Evolutionary conservation across 2,888 invertebrate species (phyloP).

Genomic region (Xylota segnis): DNA sequence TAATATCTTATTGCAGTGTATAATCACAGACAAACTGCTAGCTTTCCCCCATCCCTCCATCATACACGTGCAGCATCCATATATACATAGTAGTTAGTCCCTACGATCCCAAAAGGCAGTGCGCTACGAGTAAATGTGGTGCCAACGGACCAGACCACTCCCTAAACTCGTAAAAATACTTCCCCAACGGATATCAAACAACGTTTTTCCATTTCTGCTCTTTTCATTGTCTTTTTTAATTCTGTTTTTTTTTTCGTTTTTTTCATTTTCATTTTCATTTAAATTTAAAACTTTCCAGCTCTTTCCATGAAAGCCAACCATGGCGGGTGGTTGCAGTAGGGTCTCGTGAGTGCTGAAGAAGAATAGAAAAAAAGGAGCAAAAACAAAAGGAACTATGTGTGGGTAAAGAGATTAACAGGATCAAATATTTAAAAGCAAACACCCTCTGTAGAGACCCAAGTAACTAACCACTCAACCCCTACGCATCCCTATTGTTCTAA

Average conservation of each 20-base stretch:
- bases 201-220: conserved; percentile 68
- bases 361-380: neutral
- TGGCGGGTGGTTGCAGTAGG: neutral
- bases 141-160: conserved; percentile 52
- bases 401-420: conserved; percentile 46
- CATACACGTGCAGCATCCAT: neutral
- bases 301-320: conserved; percentile 48
- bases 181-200: conserved; percentile 72
- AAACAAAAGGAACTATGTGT: neutral
- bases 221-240: conserved; percentile 30
- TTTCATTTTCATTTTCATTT: conserved; percentile 58
- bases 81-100: neutral
- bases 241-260: conserved; percentile 28
- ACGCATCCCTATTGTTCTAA: conserved; percentile 38
- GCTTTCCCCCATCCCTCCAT: neutral
- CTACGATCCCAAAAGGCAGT: neutral
- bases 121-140: conserved; percentile 32
- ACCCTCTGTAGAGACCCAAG: conserved; percentile 12
- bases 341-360: neutral
- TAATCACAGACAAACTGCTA: conserved; percentile 47
- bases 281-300: conserved; percentile 68
- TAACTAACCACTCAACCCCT: conserved; percentile 56
- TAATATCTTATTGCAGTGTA: conserved; percentile 63
- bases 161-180: conserved; percentile 68
- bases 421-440: conserved; percentile 53